A percentile compares a stretch with the other conserved stretches of the same genome.
Conservation (phyloP, 2,888 invertebrate genomes). For the Cloeon dipterum region DNA sequence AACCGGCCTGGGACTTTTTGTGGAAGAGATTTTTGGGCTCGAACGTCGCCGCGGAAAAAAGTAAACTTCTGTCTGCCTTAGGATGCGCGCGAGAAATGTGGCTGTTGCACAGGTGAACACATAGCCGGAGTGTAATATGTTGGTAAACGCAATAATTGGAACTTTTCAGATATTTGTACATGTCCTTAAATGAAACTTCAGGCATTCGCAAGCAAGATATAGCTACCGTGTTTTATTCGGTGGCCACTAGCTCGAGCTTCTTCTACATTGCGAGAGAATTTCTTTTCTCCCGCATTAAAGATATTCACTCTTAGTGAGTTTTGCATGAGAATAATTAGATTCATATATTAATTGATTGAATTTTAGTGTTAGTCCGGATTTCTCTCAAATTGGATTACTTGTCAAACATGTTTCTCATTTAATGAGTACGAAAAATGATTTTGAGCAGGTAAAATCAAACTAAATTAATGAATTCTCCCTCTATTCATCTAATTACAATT, state of each 20-base stretch:
- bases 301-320: slow-evolving; percentile 43
- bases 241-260: slow-evolving; percentile 40
- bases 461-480: background rate
- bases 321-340: too few relatives aligned
- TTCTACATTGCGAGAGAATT: slow-evolving; percentile 48
- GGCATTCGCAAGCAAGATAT: slow-evolving; percentile 50
- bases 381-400: slow-evolving; percentile 20
- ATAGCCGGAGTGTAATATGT: too few relatives aligned
- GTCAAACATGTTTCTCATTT: slow-evolving; percentile 21
- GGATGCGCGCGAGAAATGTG: slow-evolving; percentile 68
- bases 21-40: slow-evolving; percentile 54
- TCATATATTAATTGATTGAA: background rate
- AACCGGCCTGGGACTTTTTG: slow-evolving; percentile 71
- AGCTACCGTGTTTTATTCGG: slow-evolving; percentile 29
- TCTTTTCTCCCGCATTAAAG: slow-evolving; percentile 35
- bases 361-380: background rate
- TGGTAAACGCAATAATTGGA: too few relatives aligned
- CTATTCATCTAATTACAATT: slow-evolving; percentile 9
- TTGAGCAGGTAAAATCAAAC: slow-evolving; percentile 15
- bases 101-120: slow-evolving; percentile 43
- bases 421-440: slow-evolving; percentile 23
- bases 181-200: slow-evolving; percentile 33
- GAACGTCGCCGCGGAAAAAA: slow-evolving; percentile 51
- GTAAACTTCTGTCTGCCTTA: slow-evolving; percentile 47
- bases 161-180: slow-evolving; percentile 44